Evolutionary conservation across 2,797 vertebrate genomes (phyloP).

Genomic region (Channallabes apus): DNA sequence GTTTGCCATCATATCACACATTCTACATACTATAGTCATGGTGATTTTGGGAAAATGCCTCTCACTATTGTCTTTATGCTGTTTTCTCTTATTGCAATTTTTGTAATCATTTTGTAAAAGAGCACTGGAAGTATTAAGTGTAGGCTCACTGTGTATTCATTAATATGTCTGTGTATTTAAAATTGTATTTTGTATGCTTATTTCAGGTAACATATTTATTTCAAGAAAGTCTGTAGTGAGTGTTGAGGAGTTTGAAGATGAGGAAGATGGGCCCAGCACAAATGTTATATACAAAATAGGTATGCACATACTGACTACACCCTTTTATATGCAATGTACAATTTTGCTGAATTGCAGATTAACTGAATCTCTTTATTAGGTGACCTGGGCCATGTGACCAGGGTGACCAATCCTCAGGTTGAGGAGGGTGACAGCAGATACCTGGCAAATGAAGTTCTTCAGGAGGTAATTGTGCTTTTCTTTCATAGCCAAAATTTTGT

Average conservation of each 20-base stretch:
- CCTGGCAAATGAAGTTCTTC: slow-evolving; percentile 94
- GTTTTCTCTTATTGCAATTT: no score
- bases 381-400: slow-evolving; percentile 95
- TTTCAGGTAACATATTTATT: slow-evolving; percentile 95
- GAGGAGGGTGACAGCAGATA: slow-evolving; percentile 98
- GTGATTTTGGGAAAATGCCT: no score
- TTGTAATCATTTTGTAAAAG: no score
- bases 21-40: no score
- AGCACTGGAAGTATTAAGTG: no score
- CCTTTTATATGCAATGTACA: no score
- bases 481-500: background rate
- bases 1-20: no score
- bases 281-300: slow-evolving; percentile 95
- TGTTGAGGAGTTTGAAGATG: slow-evolving; percentile 90
- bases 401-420: slow-evolving; percentile 92
- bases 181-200: background rate
- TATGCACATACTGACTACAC: slow-evolving; percentile 56
- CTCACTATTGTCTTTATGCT: no score
- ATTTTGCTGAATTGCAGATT: background rate
- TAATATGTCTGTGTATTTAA: no score
- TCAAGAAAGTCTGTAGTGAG: slow-evolving; percentile 81
- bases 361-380: slow-evolving; percentile 69
- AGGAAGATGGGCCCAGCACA: slow-evolving; percentile 83
- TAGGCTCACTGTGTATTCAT: no score
- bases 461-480: slow-evolving; percentile 80